Evolutionary conservation across 1,140 invertebrate species (phyloP).

Genomic region (Caenorhabditis briggsae): DNA sequence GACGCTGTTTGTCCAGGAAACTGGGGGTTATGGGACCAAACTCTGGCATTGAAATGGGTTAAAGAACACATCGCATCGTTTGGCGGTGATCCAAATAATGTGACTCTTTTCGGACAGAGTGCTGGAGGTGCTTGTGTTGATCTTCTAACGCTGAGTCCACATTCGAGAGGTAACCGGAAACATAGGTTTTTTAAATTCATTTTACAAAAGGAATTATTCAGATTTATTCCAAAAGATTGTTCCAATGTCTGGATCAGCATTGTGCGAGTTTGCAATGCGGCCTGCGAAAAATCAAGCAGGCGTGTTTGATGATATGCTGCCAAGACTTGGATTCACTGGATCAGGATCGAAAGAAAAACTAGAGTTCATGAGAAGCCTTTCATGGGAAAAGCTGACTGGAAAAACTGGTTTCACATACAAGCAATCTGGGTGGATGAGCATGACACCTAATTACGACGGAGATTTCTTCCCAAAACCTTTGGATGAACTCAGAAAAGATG

Average conservation of each 20-base stretch:
- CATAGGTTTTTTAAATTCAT: too few relatives aligned
- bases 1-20: conserved; percentile 78
- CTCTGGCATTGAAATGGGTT: conserved; percentile 83
- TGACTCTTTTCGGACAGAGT: conserved; percentile 80
- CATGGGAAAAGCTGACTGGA: conserved; percentile 37
- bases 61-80: conserved; percentile 73
- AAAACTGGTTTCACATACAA: conserved; percentile 27
- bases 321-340: conserved; percentile 7
- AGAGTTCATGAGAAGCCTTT: conserved; percentile 59
- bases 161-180: conserved; percentile 82
- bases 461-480: conserved; percentile 66
- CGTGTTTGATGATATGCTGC: conserved; percentile 15
- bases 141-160: conserved; percentile 86
- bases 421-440: conserved; percentile 24
- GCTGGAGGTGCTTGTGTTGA: conserved; percentile 87
- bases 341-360: conserved; percentile 56
- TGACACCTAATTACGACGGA: conserved; percentile 63
- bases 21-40: conserved; percentile 85
- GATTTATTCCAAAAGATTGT: conserved; percentile 65
- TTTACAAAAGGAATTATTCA: too few relatives aligned
- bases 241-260: conserved; percentile 61
- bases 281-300: conserved; percentile 50
- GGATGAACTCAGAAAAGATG: conserved; percentile 59
- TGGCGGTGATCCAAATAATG: conserved; percentile 79
- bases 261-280: conserved; percentile 50